These are phyloP conservation scores for Hybos culiciformis DNA, from an alignment of 2,888 invertebrate genomes.

Conservation along the genomic window DNA sequence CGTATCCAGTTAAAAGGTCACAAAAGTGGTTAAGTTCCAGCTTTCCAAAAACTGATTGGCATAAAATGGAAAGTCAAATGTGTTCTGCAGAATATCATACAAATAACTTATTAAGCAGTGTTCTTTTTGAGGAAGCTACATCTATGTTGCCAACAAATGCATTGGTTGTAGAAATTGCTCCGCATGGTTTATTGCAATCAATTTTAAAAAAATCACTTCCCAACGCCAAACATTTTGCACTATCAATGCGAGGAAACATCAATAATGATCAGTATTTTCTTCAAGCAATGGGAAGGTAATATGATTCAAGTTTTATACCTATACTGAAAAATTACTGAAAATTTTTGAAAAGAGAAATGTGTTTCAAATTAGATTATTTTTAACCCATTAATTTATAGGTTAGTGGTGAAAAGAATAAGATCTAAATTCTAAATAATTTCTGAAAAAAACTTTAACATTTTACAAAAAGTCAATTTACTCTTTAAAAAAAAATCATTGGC, in stretches of 20 bases:
- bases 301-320: conserved; percentile 13
- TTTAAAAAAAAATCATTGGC: conserved; percentile 11
- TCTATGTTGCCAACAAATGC: conserved; percentile 47
- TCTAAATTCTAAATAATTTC: background rate
- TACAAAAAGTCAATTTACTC: background rate
- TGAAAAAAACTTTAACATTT: background rate
- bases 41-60: conserved; percentile 58
- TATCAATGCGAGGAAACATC: conserved; percentile 44
- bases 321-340: too few relatives aligned
- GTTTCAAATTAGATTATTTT: too few relatives aligned
- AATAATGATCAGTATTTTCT: conserved; percentile 36
- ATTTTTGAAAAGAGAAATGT: too few relatives aligned
- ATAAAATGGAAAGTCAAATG: conserved; percentile 44
- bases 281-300: conserved; percentile 37
- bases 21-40: conserved; percentile 77
- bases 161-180: conserved; percentile 53
- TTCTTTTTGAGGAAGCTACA: conserved; percentile 48
- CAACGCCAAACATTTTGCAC: conserved; percentile 41
- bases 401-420: background rate
- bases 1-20: conserved; percentile 51
- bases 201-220: conserved; percentile 47
- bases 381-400: too few relatives aligned
- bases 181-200: conserved; percentile 53
- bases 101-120: conserved; percentile 57
- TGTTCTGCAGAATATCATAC: conserved; percentile 77